Conservation (phyloP, 2,797 vertebrate species). For the Hemitrygon akajei region DNA sequence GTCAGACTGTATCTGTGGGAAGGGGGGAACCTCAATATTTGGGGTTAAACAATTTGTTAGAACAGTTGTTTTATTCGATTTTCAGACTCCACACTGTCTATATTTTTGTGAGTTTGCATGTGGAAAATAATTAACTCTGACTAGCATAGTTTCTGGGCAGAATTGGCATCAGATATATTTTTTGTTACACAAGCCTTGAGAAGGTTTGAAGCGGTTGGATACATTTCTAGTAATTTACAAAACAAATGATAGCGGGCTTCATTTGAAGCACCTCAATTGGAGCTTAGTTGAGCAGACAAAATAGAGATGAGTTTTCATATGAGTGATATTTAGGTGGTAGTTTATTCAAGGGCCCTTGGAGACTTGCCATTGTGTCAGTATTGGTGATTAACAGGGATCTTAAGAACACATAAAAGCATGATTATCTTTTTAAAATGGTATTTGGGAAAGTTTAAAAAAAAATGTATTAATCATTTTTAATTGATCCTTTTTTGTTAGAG, state of each 20-base stretch:
- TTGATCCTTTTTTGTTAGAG: too few species aligned
- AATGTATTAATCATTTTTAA: neutral
- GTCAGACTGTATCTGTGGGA: neutral
- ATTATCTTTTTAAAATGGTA: neutral
- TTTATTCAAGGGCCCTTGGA: neutral
- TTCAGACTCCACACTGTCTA: too few species aligned
- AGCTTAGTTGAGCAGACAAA: neutral
- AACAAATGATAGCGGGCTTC: neutral
- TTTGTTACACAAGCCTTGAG: neutral
- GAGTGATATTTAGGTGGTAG: neutral
- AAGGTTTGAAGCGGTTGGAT: neutral
- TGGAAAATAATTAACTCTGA: neutral
- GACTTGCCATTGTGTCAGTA: neutral
- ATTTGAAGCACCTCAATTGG: neutral
- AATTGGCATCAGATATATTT: neutral
- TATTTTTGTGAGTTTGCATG: neutral
- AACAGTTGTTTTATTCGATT: too few species aligned
- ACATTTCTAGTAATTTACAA: neutral
- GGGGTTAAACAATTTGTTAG: too few species aligned
- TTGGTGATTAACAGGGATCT: neutral
- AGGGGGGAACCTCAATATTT: too few species aligned
- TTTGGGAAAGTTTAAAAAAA: neutral
- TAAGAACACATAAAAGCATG: too few species aligned
- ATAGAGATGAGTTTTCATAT: neutral
- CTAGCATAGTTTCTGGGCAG: neutral